phyloP scores from a whole-genome alignment of 2,113 vertebrate species.

The Podarcis cretensis region DNA sequence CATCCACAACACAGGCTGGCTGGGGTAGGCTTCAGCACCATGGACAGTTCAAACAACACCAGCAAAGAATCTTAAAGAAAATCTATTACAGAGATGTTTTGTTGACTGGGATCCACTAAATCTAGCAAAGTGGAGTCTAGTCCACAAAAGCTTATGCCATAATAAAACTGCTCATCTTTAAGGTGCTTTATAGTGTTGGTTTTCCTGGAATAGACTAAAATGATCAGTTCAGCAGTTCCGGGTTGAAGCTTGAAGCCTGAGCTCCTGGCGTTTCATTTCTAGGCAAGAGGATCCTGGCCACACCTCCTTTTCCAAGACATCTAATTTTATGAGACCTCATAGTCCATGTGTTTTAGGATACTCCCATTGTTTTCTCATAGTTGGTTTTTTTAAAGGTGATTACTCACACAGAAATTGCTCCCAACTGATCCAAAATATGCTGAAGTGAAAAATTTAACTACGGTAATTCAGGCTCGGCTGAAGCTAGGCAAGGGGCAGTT shows the following conservation, averaged over 20 bases:
- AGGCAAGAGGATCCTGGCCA: neutral
- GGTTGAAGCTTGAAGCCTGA: neutral
- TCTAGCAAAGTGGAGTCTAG: too few species aligned
- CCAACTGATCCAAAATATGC: neutral
- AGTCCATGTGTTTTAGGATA: neutral
- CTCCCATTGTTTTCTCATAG: neutral
- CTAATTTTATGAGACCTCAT: neutral
- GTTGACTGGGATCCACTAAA: too few species aligned
- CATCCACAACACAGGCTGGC: neutral
- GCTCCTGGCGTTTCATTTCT: neutral
- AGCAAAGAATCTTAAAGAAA: too few species aligned
- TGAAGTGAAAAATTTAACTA: neutral
- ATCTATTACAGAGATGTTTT: too few species aligned
- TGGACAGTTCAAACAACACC: neutral
- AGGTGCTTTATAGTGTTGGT: too few species aligned
- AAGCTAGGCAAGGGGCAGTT: neutral
- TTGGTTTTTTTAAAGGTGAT: neutral
- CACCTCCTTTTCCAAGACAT: neutral
- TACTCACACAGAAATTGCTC: neutral
- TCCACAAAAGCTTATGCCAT: too few species aligned
- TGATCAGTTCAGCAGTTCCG: neutral
- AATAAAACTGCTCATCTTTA: too few species aligned
- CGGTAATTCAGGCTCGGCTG: neutral
- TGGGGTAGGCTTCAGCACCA: neutral
- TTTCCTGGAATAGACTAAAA: too few species aligned